Conservation (phyloP, 2,113 vertebrate species). For the Lophura nycthemera region DNA sequence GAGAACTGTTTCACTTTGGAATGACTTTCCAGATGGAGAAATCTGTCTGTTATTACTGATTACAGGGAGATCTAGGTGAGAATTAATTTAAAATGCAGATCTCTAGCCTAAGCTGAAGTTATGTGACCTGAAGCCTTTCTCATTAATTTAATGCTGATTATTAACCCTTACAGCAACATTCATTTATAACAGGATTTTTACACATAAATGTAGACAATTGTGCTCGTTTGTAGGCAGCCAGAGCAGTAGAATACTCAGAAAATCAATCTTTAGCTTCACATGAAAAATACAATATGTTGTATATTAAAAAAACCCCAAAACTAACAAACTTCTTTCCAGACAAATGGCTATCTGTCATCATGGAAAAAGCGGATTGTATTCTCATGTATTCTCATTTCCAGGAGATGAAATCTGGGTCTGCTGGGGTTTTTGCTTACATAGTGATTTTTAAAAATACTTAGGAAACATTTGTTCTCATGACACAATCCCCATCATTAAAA, state of each 20-base stretch:
- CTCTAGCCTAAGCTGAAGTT: not conserved
- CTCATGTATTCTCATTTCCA: conserved; percentile 10
- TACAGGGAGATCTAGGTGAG: not conserved
- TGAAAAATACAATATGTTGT: not conserved
- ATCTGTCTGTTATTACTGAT: not conserved
- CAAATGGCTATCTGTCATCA: not conserved
- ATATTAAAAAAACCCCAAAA: conserved; percentile 3
- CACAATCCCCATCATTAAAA: not conserved
- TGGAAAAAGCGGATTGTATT: not conserved
- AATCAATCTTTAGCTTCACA: conserved; percentile 21
- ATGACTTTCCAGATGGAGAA: not conserved
- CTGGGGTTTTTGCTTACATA: conserved; percentile 47
- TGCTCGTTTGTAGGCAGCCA: conserved; percentile 46
- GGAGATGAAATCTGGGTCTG: conserved; percentile 41
- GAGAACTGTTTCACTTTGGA: not conserved
- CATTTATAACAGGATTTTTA: not conserved
- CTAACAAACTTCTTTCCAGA: conserved; percentile 45
- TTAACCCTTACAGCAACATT: conserved; percentile 51
- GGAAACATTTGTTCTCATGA: not conserved
- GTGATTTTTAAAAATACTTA: not conserved
- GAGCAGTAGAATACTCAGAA: conserved; percentile 57
- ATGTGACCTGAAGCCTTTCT: conserved; percentile 12
- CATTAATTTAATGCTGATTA: not conserved
- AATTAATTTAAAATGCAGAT: not conserved
- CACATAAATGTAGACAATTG: not conserved